phyloP scores from a whole-genome alignment of 1,140 invertebrate species.

The Papilio polyxenes region DNA sequence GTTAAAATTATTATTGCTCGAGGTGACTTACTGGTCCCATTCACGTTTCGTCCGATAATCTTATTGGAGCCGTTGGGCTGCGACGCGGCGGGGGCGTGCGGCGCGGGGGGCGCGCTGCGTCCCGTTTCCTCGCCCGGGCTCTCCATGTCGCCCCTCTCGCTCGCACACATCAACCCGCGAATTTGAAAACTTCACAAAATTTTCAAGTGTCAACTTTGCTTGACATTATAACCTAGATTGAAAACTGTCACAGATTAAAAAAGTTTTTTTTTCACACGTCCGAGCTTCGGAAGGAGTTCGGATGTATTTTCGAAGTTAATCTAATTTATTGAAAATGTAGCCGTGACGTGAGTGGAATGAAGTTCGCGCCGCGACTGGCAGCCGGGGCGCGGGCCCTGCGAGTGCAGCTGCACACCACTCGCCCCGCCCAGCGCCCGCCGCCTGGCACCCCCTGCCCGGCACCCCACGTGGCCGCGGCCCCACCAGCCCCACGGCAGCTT shows the following conservation, averaged over 20 bases:
- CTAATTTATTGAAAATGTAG: conserved; percentile 45
- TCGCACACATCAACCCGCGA: conserved; percentile 77
- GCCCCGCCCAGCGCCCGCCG: conserved; percentile 69
- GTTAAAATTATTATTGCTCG: conserved; percentile 48
- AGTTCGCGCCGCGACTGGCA: conserved; percentile 71
- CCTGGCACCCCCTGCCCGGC: conserved; percentile 50
- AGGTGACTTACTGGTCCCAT: conserved; percentile 78
- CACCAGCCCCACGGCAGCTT: conserved; percentile 47
- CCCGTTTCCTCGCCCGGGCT: conserved; percentile 76
- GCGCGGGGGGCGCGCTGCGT: conserved; percentile 61
- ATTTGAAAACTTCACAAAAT: conserved; percentile 68
- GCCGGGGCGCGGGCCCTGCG: conserved; percentile 55
- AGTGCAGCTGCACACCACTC: conserved; percentile 62
- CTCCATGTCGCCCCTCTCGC: conserved; percentile 75
- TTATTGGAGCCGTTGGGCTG: conserved; percentile 76
- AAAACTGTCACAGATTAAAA: conserved; percentile 29
- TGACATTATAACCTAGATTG: conserved; percentile 33
- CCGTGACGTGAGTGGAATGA: conserved; percentile 60
- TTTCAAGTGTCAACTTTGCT: conserved; percentile 44
- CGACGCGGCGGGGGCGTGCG: conserved; percentile 58
- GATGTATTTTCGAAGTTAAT: conserved; percentile 44
- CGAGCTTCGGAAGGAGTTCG: conserved; percentile 18
- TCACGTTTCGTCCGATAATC: conserved; percentile 78
- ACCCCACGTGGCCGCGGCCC: conserved; percentile 57
- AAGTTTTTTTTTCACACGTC: not conserved